Conservation (phyloP, 1,140 invertebrate species). For the Temnothorax longispinosus region DNA sequence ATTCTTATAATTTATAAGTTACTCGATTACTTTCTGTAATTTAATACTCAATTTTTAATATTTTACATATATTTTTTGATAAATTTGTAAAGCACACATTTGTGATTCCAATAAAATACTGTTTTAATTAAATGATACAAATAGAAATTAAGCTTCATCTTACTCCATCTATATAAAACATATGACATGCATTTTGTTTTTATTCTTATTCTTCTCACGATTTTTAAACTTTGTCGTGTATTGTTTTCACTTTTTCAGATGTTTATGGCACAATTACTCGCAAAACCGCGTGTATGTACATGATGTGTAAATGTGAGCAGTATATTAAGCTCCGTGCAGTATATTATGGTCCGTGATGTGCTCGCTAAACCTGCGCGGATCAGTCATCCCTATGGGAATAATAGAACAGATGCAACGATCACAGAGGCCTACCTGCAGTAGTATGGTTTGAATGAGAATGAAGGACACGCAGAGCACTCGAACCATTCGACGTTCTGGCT, state of each 20-base stretch:
- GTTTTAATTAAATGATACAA: not conserved
- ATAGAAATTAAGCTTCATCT: not conserved
- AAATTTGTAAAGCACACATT: not conserved
- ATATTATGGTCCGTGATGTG: too few relatives aligned
- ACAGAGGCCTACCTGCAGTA: slow-evolving; percentile 20
- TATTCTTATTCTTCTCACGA: not conserved
- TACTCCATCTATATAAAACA: not conserved
- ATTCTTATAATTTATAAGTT: too few relatives aligned
- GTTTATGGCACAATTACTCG: not conserved
- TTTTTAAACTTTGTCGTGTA: not conserved
- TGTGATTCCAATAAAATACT: not conserved
- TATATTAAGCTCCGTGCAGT: too few relatives aligned
- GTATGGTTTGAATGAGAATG: not conserved
- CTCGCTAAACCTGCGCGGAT: not conserved
- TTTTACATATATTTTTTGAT: not conserved
- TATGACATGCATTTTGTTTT: not conserved
- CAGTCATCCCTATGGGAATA: not conserved
- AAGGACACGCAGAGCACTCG: not conserved
- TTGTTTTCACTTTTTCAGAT: not conserved
- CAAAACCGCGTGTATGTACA: not conserved
- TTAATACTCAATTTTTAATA: not conserved
- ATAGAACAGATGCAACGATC: slow-evolving; percentile 2
- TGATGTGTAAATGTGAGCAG: not conserved
- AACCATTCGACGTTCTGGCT: not conserved
- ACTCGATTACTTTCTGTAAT: too few relatives aligned